These are phyloP conservation scores for Tinea pellionella DNA, from an alignment of 2,888 invertebrate genomes.

Conservation along the genomic window DNA sequence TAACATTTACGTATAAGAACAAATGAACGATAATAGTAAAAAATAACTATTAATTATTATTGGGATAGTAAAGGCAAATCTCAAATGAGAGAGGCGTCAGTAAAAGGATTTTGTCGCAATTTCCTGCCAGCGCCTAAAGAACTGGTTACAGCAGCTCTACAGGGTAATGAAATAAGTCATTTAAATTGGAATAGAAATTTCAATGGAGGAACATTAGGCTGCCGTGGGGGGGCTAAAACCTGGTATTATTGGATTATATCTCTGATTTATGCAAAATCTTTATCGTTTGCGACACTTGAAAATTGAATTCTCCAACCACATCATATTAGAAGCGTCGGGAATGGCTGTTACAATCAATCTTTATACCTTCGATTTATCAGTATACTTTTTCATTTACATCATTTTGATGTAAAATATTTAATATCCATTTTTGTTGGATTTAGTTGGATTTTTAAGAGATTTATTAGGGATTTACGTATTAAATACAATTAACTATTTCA, in stretches of 20 bases:
- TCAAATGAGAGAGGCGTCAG: neutral
- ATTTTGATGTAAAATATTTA: neutral
- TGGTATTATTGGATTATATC: conserved; percentile 64
- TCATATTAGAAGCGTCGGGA: conserved; percentile 37
- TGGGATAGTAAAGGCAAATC: neutral
- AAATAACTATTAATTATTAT: neutral
- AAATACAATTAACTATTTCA: too few relatives aligned
- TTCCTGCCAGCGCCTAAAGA: neutral
- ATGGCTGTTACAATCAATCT: conserved; percentile 8
- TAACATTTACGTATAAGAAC: too few relatives aligned
- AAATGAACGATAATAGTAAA: neutral
- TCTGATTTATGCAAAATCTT: conserved; percentile 68
- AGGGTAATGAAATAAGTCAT: conserved; percentile 64
- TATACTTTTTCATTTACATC: neutral
- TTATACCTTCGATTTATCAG: neutral
- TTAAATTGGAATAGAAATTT: conserved; percentile 65
- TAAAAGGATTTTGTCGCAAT: neutral
- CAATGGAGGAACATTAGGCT: conserved; percentile 58
- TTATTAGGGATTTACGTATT: too few relatives aligned
- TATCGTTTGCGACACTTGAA: conserved; percentile 54
- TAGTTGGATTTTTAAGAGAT: too few relatives aligned
- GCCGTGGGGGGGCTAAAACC: conserved; percentile 36
- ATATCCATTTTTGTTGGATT: too few relatives aligned
- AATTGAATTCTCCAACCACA: conserved; percentile 53
- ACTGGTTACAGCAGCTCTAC: conserved; percentile 1